phyloP scores from a whole-genome alignment of 2,113 vertebrate genomes.

The Mesoclemmys tuberculata region DNA sequence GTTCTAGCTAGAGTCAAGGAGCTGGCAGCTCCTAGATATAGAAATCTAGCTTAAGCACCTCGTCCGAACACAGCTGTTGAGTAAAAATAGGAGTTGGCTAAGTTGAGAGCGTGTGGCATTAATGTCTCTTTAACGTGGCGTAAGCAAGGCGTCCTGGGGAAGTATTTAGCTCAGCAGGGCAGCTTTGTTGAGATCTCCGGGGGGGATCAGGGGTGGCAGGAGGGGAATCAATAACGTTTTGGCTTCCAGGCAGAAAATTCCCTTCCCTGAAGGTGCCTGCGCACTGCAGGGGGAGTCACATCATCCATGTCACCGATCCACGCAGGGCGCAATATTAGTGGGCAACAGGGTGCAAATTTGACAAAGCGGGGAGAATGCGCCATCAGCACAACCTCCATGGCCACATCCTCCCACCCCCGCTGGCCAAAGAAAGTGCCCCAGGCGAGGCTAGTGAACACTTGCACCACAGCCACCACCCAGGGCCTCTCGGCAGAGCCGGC shows the following conservation, averaged over 20 bases:
- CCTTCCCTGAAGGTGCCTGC: neutral
- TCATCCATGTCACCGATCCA: fast-evolving
- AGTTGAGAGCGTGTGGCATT: neutral
- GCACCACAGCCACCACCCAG: neutral
- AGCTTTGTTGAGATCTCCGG: neutral
- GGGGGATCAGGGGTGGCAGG: no score
- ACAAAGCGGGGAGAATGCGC: no score
- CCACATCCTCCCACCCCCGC: neutral
- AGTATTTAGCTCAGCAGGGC: neutral
- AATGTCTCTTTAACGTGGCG: neutral
- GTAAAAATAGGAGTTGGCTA: neutral
- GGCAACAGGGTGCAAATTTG: neutral
- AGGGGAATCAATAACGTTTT: neutral
- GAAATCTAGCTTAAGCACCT: neutral
- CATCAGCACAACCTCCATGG: neutral
- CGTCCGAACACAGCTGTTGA: neutral
- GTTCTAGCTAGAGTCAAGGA: neutral
- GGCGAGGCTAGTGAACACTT: neutral
- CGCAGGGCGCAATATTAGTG: neutral
- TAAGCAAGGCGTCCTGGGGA: neutral
- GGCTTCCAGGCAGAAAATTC: neutral
- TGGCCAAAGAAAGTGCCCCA: neutral
- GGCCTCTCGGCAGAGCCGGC: neutral
- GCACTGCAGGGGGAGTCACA: neutral
- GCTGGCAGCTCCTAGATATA: neutral